Evolutionary conservation across 2,113 vertebrate genomes (phyloP).

Genomic region (Pelobates fuscus): DNA sequence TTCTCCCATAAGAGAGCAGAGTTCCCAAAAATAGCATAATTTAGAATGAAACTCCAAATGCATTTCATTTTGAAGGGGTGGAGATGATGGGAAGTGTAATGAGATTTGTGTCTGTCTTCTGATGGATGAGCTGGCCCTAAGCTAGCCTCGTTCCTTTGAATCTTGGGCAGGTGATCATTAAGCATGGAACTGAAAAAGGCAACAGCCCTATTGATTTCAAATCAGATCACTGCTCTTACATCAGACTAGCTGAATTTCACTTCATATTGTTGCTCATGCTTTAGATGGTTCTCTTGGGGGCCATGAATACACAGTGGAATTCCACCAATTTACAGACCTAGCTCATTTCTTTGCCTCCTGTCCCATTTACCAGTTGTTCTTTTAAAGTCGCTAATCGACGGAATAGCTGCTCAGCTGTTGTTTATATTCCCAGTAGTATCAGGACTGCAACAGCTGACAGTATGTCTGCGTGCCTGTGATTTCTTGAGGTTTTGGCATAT

Average conservation of each 20-base stretch:
- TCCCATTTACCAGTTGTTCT: slow-evolving; percentile 21
- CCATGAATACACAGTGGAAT: background rate
- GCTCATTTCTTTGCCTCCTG: slow-evolving; percentile 10
- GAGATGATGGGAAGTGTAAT: slow-evolving; percentile 38
- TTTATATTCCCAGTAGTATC: slow-evolving; percentile 32
- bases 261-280: slow-evolving; percentile 32
- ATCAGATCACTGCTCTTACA: slow-evolving; percentile 52
- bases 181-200: slow-evolving; percentile 48
- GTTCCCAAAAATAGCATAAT: slow-evolving; percentile 29
- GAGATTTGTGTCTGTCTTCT: slow-evolving; percentile 36
- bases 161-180: slow-evolving; percentile 53
- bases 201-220: slow-evolving; percentile 48
- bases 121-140: slow-evolving; percentile 56
- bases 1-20: slow-evolving; percentile 18
- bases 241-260: slow-evolving; percentile 16
- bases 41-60: slow-evolving; percentile 35
- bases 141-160: slow-evolving; percentile 33
- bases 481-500: slow-evolving; percentile 3
- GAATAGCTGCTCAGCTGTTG: slow-evolving; percentile 3
- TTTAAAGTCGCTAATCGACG: slow-evolving; percentile 15
- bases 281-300: slow-evolving; percentile 31
- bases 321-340: slow-evolving; percentile 32
- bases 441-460: slow-evolving; percentile 19
- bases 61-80: slow-evolving; percentile 39
- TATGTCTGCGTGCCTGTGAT: slow-evolving; percentile 25